A percentile compares a stretch with the other conserved stretches of the same genome.
phyloP scores from a whole-genome alignment of 2,888 invertebrate species.

The Lycocerus yunnanus region DNA sequence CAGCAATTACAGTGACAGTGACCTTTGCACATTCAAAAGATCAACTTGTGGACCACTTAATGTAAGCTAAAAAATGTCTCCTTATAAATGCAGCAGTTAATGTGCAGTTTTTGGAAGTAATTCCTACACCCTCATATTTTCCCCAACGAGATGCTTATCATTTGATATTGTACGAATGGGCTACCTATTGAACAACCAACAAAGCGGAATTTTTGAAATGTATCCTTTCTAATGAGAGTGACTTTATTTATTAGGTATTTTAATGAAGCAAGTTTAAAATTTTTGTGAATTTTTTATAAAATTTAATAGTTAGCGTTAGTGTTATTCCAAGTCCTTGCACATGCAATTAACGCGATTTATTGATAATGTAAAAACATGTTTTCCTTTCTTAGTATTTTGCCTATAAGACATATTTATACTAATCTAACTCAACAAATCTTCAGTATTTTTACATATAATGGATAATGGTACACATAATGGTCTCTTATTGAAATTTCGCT shows the following conservation, averaged over 20 bases:
- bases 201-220: background rate
- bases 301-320: background rate
- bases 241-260: background rate
- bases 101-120: too few species aligned
- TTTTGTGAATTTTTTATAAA: background rate
- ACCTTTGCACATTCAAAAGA: background rate
- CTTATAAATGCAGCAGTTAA: background rate
- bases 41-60: background rate
- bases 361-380: background rate
- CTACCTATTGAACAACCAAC: background rate
- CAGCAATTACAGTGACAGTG: background rate
- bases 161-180: background rate
- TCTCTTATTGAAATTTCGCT: background rate
- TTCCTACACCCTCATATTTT: too few species aligned
- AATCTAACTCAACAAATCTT: background rate
- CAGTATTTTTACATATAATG: background rate
- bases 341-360: background rate
- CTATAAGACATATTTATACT: background rate
- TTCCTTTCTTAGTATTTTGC: background rate
- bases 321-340: background rate
- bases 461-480: background rate
- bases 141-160: background rate
- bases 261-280: background rate
- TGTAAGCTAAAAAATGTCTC: too few species aligned
- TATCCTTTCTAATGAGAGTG: background rate